Percentiles rank a stretch among this genome's conserved stretches.
These are phyloP conservation scores for Anguilla japonica DNA, from an alignment of 2,113 vertebrate species.

Conservation along the genomic window DNA sequence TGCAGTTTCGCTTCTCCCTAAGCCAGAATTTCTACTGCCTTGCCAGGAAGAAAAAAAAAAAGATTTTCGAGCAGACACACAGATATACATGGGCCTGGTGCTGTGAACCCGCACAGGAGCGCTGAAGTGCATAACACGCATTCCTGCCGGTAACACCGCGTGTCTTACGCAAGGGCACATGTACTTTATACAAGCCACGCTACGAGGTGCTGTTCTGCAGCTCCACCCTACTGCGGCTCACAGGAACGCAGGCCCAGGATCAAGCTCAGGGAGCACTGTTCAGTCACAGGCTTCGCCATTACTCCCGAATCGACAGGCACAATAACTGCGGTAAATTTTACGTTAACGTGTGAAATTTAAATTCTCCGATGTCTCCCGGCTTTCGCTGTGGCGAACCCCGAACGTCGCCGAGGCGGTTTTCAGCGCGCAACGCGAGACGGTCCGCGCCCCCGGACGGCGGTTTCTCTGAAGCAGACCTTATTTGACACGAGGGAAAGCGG, in stretches of 20 bases:
- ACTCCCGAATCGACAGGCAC: background rate
- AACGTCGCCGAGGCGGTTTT: background rate
- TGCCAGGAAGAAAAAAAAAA: background rate
- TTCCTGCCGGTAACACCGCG: background rate
- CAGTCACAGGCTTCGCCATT: background rate
- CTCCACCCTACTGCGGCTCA: background rate
- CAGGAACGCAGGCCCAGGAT: background rate
- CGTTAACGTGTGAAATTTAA: background rate
- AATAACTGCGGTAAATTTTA: background rate
- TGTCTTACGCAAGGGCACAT: background rate
- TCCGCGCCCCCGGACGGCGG: background rate
- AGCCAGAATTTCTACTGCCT: background rate
- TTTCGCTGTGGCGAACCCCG: background rate
- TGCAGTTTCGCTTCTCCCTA: background rate
- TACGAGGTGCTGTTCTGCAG: background rate
- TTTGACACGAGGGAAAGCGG: constrained; percentile 39
- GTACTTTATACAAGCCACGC: background rate
- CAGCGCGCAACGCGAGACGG: background rate
- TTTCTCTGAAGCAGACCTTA: constrained; percentile 19
- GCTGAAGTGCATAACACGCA: background rate
- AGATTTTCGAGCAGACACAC: background rate
- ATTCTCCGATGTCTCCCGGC: background rate
- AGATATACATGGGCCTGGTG: background rate
- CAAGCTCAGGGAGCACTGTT: background rate
- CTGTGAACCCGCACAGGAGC: background rate